Evolutionary conservation across 2,113 vertebrate species (phyloP).

Genomic region (Chaetura pelagica): DNA sequence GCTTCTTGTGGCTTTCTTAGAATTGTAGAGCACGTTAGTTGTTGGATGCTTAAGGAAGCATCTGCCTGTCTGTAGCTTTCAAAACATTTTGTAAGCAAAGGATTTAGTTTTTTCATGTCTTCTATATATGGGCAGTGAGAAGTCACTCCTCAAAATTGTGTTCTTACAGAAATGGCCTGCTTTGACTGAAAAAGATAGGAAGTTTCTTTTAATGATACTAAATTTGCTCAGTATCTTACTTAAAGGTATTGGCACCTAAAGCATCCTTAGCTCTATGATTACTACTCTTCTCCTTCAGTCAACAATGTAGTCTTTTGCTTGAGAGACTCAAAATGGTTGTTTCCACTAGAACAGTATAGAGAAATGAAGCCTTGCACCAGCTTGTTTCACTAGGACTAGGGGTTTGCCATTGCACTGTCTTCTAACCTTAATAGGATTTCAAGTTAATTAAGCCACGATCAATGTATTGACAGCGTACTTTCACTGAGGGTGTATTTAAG

Average conservation of each 20-base stretch:
- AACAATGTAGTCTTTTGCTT: neutral
- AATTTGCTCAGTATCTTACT: neutral
- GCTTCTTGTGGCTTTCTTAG: constrained; percentile 68
- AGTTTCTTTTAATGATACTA: neutral
- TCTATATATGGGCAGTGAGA: neutral
- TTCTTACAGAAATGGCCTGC: neutral
- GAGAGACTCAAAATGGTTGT: neutral
- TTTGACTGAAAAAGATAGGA: neutral
- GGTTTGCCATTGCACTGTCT: neutral
- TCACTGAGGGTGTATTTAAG: neutral
- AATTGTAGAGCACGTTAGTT: neutral
- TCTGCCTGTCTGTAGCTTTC: constrained; percentile 52
- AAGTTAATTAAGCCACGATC: neutral
- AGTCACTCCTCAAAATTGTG: neutral
- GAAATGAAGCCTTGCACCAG: neutral
- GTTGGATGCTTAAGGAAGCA: constrained; percentile 21
- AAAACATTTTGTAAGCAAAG: constrained; percentile 43
- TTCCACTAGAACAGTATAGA: neutral
- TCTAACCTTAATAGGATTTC: neutral
- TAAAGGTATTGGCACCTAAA: neutral
- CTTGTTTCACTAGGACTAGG: neutral
- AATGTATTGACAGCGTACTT: neutral
- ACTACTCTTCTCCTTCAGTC: neutral
- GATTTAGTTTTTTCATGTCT: constrained; percentile 5
- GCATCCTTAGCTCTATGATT: neutral